These are phyloP conservation scores for Rhogogaster chlorosoma DNA, from an alignment of 2,888 invertebrate genomes.

Conservation along the genomic window DNA sequence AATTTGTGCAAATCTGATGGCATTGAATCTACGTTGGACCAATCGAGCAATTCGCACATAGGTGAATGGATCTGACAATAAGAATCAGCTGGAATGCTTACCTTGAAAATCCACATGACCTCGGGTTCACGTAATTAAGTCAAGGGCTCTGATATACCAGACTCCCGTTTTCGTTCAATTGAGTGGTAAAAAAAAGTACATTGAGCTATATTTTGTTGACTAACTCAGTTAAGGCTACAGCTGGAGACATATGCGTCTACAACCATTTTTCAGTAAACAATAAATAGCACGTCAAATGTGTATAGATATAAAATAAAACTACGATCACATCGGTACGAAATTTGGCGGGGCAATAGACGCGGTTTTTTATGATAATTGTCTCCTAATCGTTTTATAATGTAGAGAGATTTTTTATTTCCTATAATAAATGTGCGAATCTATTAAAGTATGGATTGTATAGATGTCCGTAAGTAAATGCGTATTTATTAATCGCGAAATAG, in stretches of 20 bases:
- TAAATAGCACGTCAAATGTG: background rate
- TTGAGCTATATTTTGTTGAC: conserved; percentile 9
- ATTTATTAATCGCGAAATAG: background rate
- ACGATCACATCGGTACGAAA: background rate
- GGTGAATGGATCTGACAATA: background rate
- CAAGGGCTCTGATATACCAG: conserved; percentile 16
- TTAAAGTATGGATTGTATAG: background rate
- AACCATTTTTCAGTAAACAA: too few species aligned
- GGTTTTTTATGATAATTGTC: background rate
- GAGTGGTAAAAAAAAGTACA: background rate
- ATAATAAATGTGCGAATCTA: background rate
- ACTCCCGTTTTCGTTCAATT: background rate
- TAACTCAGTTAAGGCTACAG: background rate
- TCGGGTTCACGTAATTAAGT: conserved; percentile 15
- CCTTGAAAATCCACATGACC: conserved; percentile 16
- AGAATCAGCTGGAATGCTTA: background rate
- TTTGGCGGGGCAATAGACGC: background rate
- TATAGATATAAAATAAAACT: background rate
- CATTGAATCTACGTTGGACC: background rate
- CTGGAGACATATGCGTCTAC: background rate
- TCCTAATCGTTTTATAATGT: background rate
- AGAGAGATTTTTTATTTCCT: background rate
- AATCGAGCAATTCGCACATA: background rate
- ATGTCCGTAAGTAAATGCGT: background rate
- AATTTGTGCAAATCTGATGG: background rate